Base-by-base conservation (phyloP, 2,113 vertebrate species). In the Gallinago jamesoni region DNA sequence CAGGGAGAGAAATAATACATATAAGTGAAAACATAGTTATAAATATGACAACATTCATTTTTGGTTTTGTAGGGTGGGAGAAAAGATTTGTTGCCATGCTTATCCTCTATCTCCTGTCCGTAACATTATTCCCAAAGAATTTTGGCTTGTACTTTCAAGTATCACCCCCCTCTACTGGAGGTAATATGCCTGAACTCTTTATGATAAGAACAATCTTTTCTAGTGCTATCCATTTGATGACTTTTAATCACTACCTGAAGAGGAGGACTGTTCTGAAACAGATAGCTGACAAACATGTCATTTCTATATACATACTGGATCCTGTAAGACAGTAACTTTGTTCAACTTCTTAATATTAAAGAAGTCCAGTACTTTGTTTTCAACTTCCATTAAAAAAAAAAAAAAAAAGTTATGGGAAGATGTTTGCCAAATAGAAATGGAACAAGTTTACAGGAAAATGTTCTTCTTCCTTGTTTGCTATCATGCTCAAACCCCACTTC, bases 141-240 rank as follows among this genome's bases (percentile, higher is more conserved):
- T 84, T 14, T 70, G 47, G 14, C 2, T 80, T 74, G 10, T 47
- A 55, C 14, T 10, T 25, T 88, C 86, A 83, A 48, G 25, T 81
- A 88, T 47, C 41, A 79, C 11, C 35, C 75, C 75, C 86, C 81
- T 93, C 93, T 94, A 53, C 89, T 96, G 91, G 72, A 94, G 15
- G 47, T 21, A 94, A 20, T 43, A 23, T 28, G 45, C 14, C 50
- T 57, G 19, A 90, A 35, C 24, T 69, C 11, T 12, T 48, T 27
- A 24, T 6, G 15, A 6, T n/a, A 59, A 43, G 16, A 43, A 35
- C 47, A 25, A 16, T 22, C 41, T 72, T 53, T 84, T 25, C 35
- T 27, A 30, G 14, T 14, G 28, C 13, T 68, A 41, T 10, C 8
- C 23, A n/a, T 63, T 24, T 27, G 43, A 48, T 24, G 30, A 28